phyloP scores from a whole-genome alignment of 2,888 invertebrate genomes.

The Lottia gigantea region DNA sequence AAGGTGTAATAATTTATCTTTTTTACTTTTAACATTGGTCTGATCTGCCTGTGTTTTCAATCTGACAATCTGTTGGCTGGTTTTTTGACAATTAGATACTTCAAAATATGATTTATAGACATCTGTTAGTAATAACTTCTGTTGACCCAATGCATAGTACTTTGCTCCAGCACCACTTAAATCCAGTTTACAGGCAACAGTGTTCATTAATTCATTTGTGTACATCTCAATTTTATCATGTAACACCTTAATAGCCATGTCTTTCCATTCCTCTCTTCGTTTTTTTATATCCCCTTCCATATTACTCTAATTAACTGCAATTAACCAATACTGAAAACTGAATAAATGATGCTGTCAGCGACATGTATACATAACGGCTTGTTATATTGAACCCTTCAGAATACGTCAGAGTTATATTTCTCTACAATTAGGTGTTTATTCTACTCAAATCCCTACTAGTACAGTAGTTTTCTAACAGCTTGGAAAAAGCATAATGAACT shows the following conservation, averaged over 20 bases:
- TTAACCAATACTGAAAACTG: too few species aligned
- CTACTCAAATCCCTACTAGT: too few species aligned
- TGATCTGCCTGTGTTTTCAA: background rate
- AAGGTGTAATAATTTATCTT: constrained; percentile 12
- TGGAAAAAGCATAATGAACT: too few species aligned
- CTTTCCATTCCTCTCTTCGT: background rate
- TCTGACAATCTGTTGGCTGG: background rate
- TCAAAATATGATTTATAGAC: background rate
- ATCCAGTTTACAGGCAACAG: background rate
- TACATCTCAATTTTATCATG: background rate
- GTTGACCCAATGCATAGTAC: background rate
- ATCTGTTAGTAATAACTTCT: background rate
- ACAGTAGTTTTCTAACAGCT: too few species aligned
- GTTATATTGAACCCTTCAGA: too few species aligned
- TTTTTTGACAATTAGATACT: background rate
- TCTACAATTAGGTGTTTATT: too few species aligned
- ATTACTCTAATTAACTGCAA: too few species aligned
- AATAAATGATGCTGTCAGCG: too few species aligned
- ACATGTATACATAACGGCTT: too few species aligned
- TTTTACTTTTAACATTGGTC: background rate
- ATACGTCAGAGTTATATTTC: too few species aligned
- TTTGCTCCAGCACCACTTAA: background rate
- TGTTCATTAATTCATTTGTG: background rate
- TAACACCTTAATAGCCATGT: background rate
- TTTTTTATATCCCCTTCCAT: too few species aligned